phyloP scores from a whole-genome alignment of 2,888 invertebrate species.

The Tetranychus piercei region DNA sequence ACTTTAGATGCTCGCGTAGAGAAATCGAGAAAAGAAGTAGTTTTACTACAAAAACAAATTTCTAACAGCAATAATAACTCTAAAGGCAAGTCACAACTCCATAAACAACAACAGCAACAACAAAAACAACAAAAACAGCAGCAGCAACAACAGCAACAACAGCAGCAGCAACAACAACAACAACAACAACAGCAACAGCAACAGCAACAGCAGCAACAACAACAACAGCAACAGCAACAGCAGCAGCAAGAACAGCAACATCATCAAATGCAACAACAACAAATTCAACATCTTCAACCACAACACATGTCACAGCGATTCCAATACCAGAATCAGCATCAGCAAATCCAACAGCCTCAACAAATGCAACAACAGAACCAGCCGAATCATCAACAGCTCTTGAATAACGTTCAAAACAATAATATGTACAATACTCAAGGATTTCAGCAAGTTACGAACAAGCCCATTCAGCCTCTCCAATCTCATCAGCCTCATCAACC shows the following conservation, averaged over 20 bases:
- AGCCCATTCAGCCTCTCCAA: background rate
- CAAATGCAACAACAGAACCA: too few relatives aligned
- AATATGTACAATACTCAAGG: too few relatives aligned
- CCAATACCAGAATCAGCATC: background rate
- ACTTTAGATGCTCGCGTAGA: background rate
- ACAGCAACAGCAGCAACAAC: background rate
- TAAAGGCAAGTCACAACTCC: too few relatives aligned
- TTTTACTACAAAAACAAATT: background rate
- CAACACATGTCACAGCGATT: background rate
- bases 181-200: too few relatives aligned
- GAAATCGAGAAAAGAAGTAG: background rate
- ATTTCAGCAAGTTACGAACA: too few relatives aligned
- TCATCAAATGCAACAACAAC: background rate
- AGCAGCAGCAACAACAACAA: background rate
- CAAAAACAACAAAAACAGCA: background rate
- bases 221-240: background rate
- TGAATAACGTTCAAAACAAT: too few relatives aligned
- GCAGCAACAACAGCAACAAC: too few relatives aligned
- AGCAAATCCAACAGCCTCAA: background rate
- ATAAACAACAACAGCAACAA: background rate
- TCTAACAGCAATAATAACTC: background rate
- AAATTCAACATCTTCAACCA: background rate
- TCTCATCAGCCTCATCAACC: background rate
- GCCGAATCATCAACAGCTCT: too few relatives aligned
- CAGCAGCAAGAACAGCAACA: background rate